Base-by-base conservation (phyloP, 2,113 vertebrate genomes). In the Eulemur macaco region DNA sequence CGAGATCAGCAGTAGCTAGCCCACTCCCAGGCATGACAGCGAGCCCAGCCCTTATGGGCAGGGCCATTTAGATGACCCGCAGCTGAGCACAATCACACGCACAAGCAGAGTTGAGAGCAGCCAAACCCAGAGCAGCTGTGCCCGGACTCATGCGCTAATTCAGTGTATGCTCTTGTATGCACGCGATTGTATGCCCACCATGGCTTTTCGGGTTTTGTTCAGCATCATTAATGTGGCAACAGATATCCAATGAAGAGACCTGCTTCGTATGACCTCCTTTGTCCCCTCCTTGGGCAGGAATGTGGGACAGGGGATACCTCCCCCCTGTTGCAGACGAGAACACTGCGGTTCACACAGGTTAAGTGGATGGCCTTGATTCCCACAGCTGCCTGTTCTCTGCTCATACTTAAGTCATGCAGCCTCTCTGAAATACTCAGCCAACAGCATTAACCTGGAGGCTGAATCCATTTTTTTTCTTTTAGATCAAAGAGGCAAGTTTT, bases 401-500 rank as follows among this genome's bases (percentile, higher is more conserved):
- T 88, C 37, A 7, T 25, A 27, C 86, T 69, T 37, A 47, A 77
- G 74, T 73, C 20, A 2, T 4, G 68, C 9, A 5, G 88, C 63
- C 9, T 89, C 77, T 63, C 94, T 84, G 83, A 95, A 81, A 92
- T 37, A 64, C 95, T 96, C 82, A 88, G 84, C 91, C 89, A 85
- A 94, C 14, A 93, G 85, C 52, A 88, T 93, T 88, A 91, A 96
- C 93, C 95, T 85, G 39, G 68, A 96, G 71, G 93, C 94, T 60
- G 83, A 89, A 89, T 89, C 76, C 42, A 8, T 77, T 86, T 96
- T 91, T 80, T 92, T 83, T 87, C 69, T 89, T 95, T 94, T 80
- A 84, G 69, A 95, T 97, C 95, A 97, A 97, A 97, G 89, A 66
- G 37, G 76, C 54, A 77, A 63, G 77, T 93, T 97, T 96, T 93